Conservation (phyloP, 2,888 invertebrate species). For the Drosophila sordidula region DNA sequence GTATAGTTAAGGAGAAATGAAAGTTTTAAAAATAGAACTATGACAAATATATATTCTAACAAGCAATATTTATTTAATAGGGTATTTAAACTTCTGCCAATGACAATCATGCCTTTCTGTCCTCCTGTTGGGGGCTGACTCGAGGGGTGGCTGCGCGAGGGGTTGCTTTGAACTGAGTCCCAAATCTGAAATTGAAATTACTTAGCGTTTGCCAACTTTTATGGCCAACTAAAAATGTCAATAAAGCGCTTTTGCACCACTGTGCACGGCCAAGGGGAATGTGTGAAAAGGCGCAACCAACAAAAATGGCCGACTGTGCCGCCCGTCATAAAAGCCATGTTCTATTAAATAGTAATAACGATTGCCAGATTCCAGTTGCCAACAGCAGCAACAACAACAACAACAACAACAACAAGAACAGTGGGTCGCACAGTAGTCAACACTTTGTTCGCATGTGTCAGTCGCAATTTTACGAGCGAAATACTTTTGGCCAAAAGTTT, state of each 20-base stretch:
- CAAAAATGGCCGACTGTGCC: conserved; percentile 32
- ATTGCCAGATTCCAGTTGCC: conserved; percentile 42
- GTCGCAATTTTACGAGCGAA: conserved; percentile 77
- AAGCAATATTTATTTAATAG: too few species aligned
- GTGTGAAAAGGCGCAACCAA: conserved; percentile 59
- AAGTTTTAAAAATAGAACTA: too few species aligned
- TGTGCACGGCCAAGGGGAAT: conserved; percentile 61
- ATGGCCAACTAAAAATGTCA: conserved; percentile 58
- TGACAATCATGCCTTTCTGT: background rate
- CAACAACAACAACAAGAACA: background rate
- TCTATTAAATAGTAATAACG: conserved; percentile 76
- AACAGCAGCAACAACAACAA: conserved; percentile 16
- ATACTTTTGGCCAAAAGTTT: conserved; percentile 77
- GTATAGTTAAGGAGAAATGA: too few species aligned
- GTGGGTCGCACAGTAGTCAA: conserved; percentile 65
- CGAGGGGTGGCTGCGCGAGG: conserved; percentile 28
- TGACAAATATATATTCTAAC: too few species aligned
- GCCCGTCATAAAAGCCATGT: conserved; percentile 66
- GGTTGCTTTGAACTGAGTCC: conserved; percentile 49
- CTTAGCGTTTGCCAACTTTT: conserved; percentile 70
- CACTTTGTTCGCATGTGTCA: conserved; percentile 82
- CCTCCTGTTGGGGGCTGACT: background rate
- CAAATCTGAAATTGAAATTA: conserved; percentile 82
- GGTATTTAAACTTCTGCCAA: background rate
- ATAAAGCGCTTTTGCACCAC: conserved; percentile 32